Conservation (phyloP, 2,797 vertebrate genomes). For the Gambelia wislizenii region DNA sequence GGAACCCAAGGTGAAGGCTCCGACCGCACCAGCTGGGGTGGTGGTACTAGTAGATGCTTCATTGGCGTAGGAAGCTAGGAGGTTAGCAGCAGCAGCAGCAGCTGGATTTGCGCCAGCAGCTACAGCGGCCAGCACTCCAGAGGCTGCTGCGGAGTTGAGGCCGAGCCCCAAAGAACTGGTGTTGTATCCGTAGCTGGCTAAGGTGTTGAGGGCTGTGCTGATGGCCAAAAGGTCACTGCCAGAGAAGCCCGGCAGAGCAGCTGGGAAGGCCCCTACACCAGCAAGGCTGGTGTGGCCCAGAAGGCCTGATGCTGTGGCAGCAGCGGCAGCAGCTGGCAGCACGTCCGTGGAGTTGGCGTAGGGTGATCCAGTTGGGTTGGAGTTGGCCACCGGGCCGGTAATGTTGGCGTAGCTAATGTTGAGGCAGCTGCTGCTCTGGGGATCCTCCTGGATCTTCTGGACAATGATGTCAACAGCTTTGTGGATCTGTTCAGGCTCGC, state of each 20-base stretch:
- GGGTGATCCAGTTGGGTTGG: slow-evolving; percentile 94
- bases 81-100: slow-evolving; percentile 91
- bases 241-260: slow-evolving; percentile 90
- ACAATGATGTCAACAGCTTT: slow-evolving; percentile 94
- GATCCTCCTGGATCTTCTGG: slow-evolving; percentile 96
- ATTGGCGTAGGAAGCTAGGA: slow-evolving; percentile 90
- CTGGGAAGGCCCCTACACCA: slow-evolving; percentile 89
- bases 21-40: slow-evolving; percentile 83
- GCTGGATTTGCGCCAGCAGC: slow-evolving; percentile 92
- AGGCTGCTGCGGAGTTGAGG: slow-evolving; percentile 91
- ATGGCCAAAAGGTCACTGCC: slow-evolving; percentile 95
- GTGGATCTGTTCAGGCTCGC: slow-evolving; percentile 92
- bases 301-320: slow-evolving; percentile 89
- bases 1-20: slow-evolving; percentile 90
- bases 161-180: slow-evolving; percentile 93
- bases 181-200: slow-evolving; percentile 97
- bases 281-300: slow-evolving; percentile 90
- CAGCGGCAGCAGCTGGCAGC: slow-evolving; percentile 87
- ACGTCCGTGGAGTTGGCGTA: slow-evolving; percentile 93
- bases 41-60: slow-evolving; percentile 86
- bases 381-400: slow-evolving; percentile 94
- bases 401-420: slow-evolving; percentile 97
- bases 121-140: slow-evolving; percentile 90
- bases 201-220: slow-evolving; percentile 93
- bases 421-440: slow-evolving; percentile 95